Conservation (phyloP, 2,888 invertebrate species). For the Oxystoma pomonae region DNA sequence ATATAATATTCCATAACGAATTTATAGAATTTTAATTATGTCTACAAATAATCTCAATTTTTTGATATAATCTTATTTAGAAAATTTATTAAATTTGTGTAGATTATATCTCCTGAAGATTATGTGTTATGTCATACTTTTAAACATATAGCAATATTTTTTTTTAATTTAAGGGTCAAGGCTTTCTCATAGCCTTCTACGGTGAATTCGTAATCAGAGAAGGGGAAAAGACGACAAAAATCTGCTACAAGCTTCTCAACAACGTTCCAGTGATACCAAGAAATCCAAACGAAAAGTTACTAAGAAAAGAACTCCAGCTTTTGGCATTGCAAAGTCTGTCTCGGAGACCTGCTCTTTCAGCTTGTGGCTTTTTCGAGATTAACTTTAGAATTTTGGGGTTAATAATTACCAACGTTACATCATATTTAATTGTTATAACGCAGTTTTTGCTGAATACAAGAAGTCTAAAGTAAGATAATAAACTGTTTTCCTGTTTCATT, state of each 20-base stretch:
- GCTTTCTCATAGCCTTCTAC: slow-evolving; percentile 21
- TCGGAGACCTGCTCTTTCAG: slow-evolving; percentile 16
- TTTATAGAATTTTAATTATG: too few relatives aligned
- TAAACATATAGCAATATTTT: too few relatives aligned
- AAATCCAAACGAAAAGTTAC: slow-evolving; percentile 16
- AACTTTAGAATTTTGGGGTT: slow-evolving; percentile 22
- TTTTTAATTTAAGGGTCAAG: slow-evolving; percentile 18
- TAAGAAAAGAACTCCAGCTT: slow-evolving; percentile 19
- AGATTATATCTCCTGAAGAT: too few relatives aligned
- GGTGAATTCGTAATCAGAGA: slow-evolving; percentile 21
- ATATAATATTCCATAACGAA: too few relatives aligned
- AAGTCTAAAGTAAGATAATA: background rate
- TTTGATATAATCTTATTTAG: too few relatives aligned
- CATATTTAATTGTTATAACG: slow-evolving; percentile 24
- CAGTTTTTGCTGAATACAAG: slow-evolving; percentile 17
- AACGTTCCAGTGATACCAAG: slow-evolving; percentile 18
- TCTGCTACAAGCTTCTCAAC: slow-evolving; percentile 20
- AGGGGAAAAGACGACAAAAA: slow-evolving; percentile 22
- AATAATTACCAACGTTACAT: slow-evolving; percentile 21
- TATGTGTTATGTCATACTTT: too few relatives aligned
- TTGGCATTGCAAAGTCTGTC: slow-evolving; percentile 21
- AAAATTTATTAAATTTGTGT: too few relatives aligned
- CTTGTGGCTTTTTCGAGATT: slow-evolving; percentile 23
- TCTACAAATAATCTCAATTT: too few relatives aligned
- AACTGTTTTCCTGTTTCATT: too few relatives aligned